Conservation (phyloP, 2,113 vertebrate genomes). For the Philantomba maxwellii region DNA sequence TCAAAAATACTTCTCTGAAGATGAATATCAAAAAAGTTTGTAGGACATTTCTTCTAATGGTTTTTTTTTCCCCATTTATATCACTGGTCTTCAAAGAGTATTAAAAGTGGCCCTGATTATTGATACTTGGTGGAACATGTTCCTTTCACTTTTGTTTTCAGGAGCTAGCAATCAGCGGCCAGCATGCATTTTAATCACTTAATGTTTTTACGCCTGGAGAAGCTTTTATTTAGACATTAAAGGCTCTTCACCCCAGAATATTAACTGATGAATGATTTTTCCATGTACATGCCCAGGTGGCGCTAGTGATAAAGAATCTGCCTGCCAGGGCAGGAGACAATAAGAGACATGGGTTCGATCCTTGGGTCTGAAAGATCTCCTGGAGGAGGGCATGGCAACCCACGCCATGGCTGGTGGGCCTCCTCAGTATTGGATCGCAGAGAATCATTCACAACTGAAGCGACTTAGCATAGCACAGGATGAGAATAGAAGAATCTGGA, state of each 20-base stretch:
- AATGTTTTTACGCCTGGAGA: background rate
- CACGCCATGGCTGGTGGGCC: background rate
- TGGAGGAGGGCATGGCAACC: background rate
- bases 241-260: background rate
- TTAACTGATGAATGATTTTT: background rate
- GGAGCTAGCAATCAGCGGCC: background rate
- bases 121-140: background rate
- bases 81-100: background rate
- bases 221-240: background rate
- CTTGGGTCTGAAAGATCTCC: background rate
- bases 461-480: background rate
- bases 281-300: background rate
- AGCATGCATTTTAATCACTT: background rate
- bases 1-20: background rate
- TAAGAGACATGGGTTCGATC: background rate
- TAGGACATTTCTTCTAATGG: background rate
- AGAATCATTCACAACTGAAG: background rate
- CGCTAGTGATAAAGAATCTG: background rate
- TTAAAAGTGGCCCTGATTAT: background rate
- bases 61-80: background rate
- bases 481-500: background rate
- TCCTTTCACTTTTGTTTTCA: background rate
- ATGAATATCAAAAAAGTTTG: background rate
- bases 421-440: background rate
- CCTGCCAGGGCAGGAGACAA: background rate